A percentile compares a stretch with the other conserved stretches of the same genome.
phyloP scores from a whole-genome alignment of 2,797 vertebrate genomes.

The Hippocampus kuda region DNA sequence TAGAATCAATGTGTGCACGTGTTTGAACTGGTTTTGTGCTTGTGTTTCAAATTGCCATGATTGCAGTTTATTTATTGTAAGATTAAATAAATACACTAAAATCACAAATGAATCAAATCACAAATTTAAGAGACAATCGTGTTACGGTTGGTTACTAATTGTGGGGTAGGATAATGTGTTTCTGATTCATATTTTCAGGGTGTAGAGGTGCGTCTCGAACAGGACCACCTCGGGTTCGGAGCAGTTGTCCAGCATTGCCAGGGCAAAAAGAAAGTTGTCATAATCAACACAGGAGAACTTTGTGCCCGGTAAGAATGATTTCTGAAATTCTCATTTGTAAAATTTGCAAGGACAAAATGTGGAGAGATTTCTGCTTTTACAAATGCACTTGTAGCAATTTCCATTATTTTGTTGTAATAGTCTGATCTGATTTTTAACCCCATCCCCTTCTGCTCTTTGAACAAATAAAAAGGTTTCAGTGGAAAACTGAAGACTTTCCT shows the following conservation, averaged over 20 bases:
- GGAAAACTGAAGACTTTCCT: slow-evolving; percentile 67
- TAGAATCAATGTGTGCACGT: background rate
- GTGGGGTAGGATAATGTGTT: background rate
- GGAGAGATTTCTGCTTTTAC: background rate
- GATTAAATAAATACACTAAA: background rate
- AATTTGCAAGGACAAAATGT: background rate
- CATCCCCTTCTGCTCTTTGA: background rate
- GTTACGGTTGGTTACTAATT: background rate
- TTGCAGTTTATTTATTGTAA: background rate
- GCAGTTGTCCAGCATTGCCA: slow-evolving; percentile 67
- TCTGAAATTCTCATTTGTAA: background rate
- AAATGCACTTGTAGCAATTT: background rate
- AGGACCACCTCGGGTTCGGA: slow-evolving; percentile 74
- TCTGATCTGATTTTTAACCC: background rate
- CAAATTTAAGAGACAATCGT: background rate
- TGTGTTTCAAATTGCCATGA: background rate
- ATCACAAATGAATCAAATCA: background rate
- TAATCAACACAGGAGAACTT: slow-evolving; percentile 74
- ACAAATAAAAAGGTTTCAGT: slow-evolving; percentile 69
- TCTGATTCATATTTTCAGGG: slow-evolving; percentile 40
- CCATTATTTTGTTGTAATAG: background rate
- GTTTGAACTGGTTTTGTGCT: background rate
- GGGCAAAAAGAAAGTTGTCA: slow-evolving; percentile 56
- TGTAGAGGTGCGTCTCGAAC: slow-evolving; percentile 71
- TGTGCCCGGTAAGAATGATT: slow-evolving; percentile 64